Percentiles rank a stretch among this genome's conserved stretches.
phyloP scores from a whole-genome alignment of 2,113 vertebrate genomes.

The Hoplias malabaricus region DNA sequence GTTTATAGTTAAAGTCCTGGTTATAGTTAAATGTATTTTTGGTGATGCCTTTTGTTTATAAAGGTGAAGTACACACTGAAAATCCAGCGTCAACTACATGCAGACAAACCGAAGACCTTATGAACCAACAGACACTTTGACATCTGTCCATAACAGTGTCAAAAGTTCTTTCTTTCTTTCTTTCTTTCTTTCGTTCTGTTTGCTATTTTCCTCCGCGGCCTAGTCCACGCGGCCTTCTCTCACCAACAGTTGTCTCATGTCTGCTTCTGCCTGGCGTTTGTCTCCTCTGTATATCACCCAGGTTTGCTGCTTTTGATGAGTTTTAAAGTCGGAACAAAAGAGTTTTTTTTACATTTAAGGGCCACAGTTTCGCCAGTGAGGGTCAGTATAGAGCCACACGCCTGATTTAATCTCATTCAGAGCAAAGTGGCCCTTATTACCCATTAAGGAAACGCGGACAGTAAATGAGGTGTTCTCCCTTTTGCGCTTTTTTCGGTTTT shows the following conservation, averaged over 20 bases:
- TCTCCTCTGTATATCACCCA: background rate
- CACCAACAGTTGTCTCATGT: background rate
- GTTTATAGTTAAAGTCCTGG: too few relatives aligned
- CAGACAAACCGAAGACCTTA: too few relatives aligned
- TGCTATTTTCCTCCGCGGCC: background rate
- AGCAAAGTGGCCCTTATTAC: background rate
- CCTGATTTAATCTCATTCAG: constrained; percentile 11
- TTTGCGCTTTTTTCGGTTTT: background rate
- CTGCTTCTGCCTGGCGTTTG: background rate
- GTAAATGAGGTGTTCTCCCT: background rate
- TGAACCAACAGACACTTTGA: too few relatives aligned
- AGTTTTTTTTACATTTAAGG: background rate
- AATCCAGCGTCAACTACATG: too few relatives aligned
- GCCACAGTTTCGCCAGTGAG: constrained; percentile 66
- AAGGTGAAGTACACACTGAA: too few relatives aligned
- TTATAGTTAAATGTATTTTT: too few relatives aligned
- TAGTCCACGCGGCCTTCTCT: background rate
- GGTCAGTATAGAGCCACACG: constrained; percentile 70
- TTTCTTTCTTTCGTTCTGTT: background rate
- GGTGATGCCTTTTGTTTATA: too few relatives aligned
- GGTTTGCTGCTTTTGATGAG: background rate
- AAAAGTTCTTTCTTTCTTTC: background rate
- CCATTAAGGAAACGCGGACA: background rate
- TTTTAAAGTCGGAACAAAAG: background rate
- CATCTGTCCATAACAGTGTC: too few relatives aligned